Conservation (phyloP, 2,113 vertebrate species). For the Isichthys henryi region DNA sequence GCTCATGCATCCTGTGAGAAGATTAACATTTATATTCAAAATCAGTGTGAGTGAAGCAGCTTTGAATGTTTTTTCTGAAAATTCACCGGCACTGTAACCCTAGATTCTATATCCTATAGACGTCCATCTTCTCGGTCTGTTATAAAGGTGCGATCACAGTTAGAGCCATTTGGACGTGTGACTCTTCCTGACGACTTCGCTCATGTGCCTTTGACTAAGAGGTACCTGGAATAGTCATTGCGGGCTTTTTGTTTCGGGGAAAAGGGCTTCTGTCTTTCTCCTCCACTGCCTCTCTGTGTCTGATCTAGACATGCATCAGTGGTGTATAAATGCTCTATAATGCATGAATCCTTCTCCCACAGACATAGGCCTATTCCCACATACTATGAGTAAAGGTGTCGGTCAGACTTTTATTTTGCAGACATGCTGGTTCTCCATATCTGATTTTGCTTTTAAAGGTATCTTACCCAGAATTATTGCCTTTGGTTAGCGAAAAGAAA, state of each 20-base stretch:
- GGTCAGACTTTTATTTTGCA: neutral
- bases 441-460: neutral
- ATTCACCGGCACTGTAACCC: constrained; percentile 43
- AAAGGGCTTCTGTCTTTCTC: neutral
- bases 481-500: neutral
- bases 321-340: neutral
- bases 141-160: neutral
- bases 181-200: neutral
- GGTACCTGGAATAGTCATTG: neutral
- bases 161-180: neutral
- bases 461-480: neutral
- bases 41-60: constrained; percentile 46
- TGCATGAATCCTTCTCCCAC: neutral
- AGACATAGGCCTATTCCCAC: neutral
- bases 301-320: neutral
- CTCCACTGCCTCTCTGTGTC: neutral
- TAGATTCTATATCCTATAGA: constrained; percentile 28
- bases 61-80: constrained; percentile 52
- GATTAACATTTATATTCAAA: constrained; percentile 61
- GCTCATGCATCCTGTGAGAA: constrained; percentile 48
- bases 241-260: neutral
- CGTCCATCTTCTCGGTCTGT: neutral
- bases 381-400: neutral
- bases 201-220: neutral
- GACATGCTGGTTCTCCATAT: neutral